Conservation (phyloP, 2,113 vertebrate genomes). For the human region DNA sequence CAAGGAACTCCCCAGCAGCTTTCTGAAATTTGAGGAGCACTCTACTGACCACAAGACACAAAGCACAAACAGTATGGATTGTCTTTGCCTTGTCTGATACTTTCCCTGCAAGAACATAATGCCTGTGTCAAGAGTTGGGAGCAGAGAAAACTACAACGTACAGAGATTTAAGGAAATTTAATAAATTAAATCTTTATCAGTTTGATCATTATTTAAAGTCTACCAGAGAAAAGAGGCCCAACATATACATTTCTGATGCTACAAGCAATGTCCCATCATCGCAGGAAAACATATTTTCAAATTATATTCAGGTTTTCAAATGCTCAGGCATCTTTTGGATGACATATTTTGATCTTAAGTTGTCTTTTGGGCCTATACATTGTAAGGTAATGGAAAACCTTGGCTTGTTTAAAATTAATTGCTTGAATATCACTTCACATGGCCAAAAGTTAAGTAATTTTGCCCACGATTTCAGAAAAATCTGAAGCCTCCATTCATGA, state of each 20-base stretch:
- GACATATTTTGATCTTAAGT: conserved; percentile 45
- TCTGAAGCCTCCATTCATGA: conserved; percentile 79
- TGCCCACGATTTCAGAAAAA: conserved; percentile 81
- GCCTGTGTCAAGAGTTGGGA: background rate
- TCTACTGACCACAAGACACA: background rate
- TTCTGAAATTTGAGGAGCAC: background rate
- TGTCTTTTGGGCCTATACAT: conserved; percentile 61
- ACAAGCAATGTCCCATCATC: conserved; percentile 59
- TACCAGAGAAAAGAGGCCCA: conserved; percentile 66
- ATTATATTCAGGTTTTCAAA: conserved; percentile 42
- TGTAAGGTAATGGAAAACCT: conserved; percentile 81
- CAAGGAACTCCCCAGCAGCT: background rate
- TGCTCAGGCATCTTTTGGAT: conserved; percentile 63
- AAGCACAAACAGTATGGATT: background rate
- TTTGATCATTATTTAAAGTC: conserved; percentile 35
- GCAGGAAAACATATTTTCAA: conserved; percentile 69
- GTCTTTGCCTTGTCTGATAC: background rate
- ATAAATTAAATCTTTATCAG: conserved; percentile 31
- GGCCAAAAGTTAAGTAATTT: conserved; percentile 76
- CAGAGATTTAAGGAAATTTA: background rate
- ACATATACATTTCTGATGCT: conserved; percentile 59
- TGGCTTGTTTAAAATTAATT: conserved; percentile 77
- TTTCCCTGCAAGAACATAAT: background rate
- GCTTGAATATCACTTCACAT: conserved; percentile 52
- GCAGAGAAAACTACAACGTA: background rate